Evolutionary conservation across 1,140 invertebrate species (phyloP), one percentile per base, ranked within the genome.

Genomic region (Drosophila eugracilis): DNA sequence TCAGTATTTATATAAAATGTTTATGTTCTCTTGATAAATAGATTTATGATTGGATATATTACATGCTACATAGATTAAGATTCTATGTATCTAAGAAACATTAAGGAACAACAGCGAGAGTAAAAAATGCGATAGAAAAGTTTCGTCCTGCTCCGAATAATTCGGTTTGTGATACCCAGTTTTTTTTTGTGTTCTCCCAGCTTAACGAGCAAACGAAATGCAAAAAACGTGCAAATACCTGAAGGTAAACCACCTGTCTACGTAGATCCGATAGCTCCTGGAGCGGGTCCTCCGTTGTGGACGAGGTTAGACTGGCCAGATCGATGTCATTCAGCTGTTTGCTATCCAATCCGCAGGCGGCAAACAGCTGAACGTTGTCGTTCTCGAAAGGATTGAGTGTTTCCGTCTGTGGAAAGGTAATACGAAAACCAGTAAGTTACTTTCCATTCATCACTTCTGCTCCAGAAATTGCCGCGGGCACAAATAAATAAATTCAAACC

Each of bases 371-470:
- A 93, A 95, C 95, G 94, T 96, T 96, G 93, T 95, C 93, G 86
- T 95, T 94, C 89, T 96, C 95, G 93, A 96, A 96, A 93, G 96
- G 96, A 94, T 96, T 96, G 93, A 96, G 95, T 94, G 96, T 96
- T 94, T 96, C 96, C 84, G 95, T 94, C 95, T 95, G 92, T 30
- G 54, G 53, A 65, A 15, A 9, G 28, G 41, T 26, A 41, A 44
- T 19, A n/a, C n/a, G 10, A 50, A 36, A 24, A 58, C 19, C 37
- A 30, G 9, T 24, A 19, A 41, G n/a, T 22, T 30, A 44, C 14
- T 42, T 65, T 26, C 37, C 37, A 67, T 65, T 49, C 15, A 36
- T 63, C 39, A 28, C 5, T 17, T 28, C 5, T 15, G 14, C 7
- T 19, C 12, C 22, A 54, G 5, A 7, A 4, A 21, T 30, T 17